Percentiles rank a stretch among this genome's conserved stretches.
These are phyloP conservation scores for Lutraria rhynchaena DNA, from an alignment of 1,140 invertebrate species.

Conservation along the genomic window DNA sequence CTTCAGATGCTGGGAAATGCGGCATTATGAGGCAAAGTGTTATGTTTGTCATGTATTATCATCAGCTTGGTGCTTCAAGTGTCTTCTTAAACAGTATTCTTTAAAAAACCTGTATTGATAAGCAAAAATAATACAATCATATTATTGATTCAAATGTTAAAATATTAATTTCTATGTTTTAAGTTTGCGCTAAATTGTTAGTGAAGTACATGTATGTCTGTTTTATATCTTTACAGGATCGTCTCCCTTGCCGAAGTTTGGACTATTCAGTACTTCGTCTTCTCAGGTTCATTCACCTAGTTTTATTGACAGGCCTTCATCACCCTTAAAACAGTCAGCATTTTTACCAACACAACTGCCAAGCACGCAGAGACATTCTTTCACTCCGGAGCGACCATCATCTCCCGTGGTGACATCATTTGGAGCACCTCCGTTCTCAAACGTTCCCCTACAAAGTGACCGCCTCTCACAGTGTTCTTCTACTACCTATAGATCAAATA, in stretches of 20 bases:
- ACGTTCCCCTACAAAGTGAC: conserved; percentile 29
- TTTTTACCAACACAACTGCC: background rate
- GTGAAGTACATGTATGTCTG: no score
- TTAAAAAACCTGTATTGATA: no score
- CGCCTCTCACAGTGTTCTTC: conserved; percentile 16
- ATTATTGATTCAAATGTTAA: no score
- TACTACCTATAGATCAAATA: background rate
- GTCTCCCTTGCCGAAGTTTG: background rate
- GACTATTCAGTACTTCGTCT: conserved; percentile 1
- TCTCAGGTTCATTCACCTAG: background rate
- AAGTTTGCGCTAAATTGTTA: no score
- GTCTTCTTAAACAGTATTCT: no score
- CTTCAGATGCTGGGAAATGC: no score
- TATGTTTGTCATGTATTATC: no score
- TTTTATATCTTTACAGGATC: background rate
- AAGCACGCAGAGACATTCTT: conserved; percentile 9
- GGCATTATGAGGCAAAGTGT: no score
- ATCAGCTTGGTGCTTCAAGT: no score
- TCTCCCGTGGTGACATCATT: conserved; percentile 18
- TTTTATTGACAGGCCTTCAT: conserved; percentile 7
- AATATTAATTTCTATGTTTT: no score
- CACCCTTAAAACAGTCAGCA: background rate
- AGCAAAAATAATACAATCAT: no score
- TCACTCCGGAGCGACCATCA: conserved; percentile 10
- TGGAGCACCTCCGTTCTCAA: conserved; percentile 18